Base-by-base conservation (phyloP, 1,140 invertebrate species). In the Pinna nobilis region DNA sequence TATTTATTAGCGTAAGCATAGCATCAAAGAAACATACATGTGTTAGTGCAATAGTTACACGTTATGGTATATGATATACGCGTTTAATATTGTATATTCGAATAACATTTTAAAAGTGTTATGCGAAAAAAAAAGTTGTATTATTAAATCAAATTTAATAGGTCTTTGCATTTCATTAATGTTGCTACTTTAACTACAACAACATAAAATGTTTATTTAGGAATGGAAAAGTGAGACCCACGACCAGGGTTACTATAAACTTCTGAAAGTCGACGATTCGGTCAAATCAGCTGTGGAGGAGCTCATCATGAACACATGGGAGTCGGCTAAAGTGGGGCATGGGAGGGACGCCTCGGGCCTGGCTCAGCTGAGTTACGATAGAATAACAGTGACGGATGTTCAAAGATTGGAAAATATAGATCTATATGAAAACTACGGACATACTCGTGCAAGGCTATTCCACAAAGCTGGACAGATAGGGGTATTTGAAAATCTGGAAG, bases 401-500 rank as follows among this genome's bases (percentile, higher is more conserved):
- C 50, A 81, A 32, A 69, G 79, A 44, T 39, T 81, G 30, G 79
- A 81, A 60, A 81, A 81, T 59, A 44, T 76, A 18, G 55, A 66
- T 23, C 28, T 78, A 3, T 81, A 66, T 41, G 69, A 74, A 47
- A 63, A 76, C 44, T 81, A 81, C 59, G 35, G 59, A 23, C 49
- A 73, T 37, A 55, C 44, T 30, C 50, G 69, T 49, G 64, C 70
- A 44, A 35, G 59, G 13, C 20, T 80, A 3, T 75, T 80, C 25
- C 72, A 77, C n/a, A 74, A 73, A 33, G 71, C 74, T 41, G 69
- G 49, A 11, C 47, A 73, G 30, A 65, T 60, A 35, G 55, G 61
- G 4, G 39, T 67, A 57, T 79, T 74, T 55, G 33, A 59, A 49
- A 18, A 51, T 32, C 33, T 65, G 3, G 44, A 49, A n/a, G 20